A percentile compares a stretch with the other conserved stretches of the same genome.
Conservation (phyloP, 2,888 invertebrate species). For the Aphelenchoides bicaudatus region DNA sequence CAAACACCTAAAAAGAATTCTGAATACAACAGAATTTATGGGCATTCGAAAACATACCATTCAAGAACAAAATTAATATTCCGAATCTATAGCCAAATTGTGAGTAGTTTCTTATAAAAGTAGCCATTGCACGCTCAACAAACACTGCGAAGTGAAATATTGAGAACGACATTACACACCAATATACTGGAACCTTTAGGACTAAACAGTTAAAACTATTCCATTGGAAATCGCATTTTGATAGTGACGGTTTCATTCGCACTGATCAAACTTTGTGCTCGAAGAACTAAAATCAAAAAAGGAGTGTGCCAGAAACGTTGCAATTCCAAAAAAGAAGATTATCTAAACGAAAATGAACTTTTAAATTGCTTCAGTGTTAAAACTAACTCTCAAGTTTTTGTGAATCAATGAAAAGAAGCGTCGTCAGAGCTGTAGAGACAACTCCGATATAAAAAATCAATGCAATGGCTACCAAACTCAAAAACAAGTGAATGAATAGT, state of each 20-base stretch:
- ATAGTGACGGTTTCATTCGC: background rate
- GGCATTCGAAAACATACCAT: constrained; percentile 8
- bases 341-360: background rate
- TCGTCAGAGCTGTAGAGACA: background rate
- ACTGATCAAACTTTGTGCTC: background rate
- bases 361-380: background rate
- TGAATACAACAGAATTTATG: constrained; percentile 1
- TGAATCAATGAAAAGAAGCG: constrained; percentile 7
- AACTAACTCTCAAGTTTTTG: background rate
- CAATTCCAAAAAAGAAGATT: background rate
- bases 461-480: background rate
- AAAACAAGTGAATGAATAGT: constrained; percentile 4
- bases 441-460: constrained; percentile 3
- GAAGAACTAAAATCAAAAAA: background rate
- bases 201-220: background rate
- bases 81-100: background rate
- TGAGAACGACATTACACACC: constrained; percentile 18
- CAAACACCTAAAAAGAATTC: background rate
- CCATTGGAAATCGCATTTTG: constrained; percentile 14
- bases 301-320: background rate
- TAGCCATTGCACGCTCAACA: constrained; percentile 17
- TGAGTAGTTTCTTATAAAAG: constrained; percentile 1
- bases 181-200: constrained; percentile 16
- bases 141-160: constrained; percentile 13
- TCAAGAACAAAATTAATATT: background rate